Evolutionary conservation across 2,113 vertebrate genomes (phyloP).

Genomic region (Girardinichthys multiradiatus): DNA sequence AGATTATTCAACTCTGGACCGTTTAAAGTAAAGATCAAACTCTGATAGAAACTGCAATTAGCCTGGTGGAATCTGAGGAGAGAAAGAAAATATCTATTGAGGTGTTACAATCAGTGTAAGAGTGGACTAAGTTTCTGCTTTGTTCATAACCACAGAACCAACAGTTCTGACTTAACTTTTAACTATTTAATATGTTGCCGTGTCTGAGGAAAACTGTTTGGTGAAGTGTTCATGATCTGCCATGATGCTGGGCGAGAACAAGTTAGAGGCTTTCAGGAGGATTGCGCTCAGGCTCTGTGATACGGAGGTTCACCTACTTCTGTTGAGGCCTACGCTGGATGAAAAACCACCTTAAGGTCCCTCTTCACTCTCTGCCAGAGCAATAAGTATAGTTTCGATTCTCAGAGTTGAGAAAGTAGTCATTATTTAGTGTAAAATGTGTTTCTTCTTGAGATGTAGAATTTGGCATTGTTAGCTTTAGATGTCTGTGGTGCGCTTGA

Average conservation of each 20-base stretch:
- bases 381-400: conserved; percentile 30
- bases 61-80: not conserved
- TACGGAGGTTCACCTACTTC: conserved; percentile 17
- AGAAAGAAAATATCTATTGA: no score
- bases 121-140: no score
- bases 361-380: conserved; percentile 17
- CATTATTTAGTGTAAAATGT: conserved; percentile 14
- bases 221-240: not conserved
- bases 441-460: conserved; percentile 23
- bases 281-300: conserved; percentile 51
- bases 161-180: no score
- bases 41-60: no score
- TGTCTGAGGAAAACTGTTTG: not conserved
- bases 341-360: conserved; percentile 1
- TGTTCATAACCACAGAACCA: no score
- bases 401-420: not conserved
- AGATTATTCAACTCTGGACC: not conserved
- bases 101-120: no score
- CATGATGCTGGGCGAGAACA: not conserved
- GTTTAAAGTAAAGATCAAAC: no score
- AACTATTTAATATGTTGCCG: not conserved
- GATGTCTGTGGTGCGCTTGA: conserved; percentile 32
- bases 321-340: conserved; percentile 52
- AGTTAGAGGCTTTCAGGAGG: not conserved
- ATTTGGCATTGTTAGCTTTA: conserved; percentile 35